These are phyloP conservation scores for Lepidochitona cinerea DNA, from an alignment of 2,888 invertebrate species.

Conservation along the genomic window DNA sequence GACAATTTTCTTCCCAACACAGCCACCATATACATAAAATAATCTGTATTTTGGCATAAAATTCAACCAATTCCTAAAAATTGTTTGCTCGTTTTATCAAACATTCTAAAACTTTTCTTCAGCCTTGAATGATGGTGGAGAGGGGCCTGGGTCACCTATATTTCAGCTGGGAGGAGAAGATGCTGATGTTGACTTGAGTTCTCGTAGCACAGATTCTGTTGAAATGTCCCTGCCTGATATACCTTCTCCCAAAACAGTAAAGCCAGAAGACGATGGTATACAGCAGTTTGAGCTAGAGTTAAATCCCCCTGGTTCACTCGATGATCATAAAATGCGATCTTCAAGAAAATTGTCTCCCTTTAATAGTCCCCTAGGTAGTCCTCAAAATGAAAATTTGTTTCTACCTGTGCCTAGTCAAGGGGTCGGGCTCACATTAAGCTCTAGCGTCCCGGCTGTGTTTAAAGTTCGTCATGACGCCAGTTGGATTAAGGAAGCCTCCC, in stretches of 20 bases:
- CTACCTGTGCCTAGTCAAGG: neutral
- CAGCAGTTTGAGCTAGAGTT: neutral
- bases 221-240: slow-evolving; percentile 53
- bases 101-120: too few species aligned
- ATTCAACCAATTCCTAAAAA: too few species aligned
- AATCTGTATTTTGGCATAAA: too few species aligned
- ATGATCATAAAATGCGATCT: neutral
- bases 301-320: neutral
- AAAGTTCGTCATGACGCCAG: slow-evolving; percentile 30
- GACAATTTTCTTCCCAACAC: too few species aligned
- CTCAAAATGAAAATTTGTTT: neutral
- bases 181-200: slow-evolving; percentile 52
- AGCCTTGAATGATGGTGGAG: neutral
- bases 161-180: slow-evolving; percentile 19
- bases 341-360: neutral
- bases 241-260: slow-evolving; percentile 39
- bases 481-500: slow-evolving; percentile 39
- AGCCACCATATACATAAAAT: too few species aligned
- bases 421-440: neutral
- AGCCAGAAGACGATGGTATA: neutral
- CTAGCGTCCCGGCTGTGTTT: neutral
- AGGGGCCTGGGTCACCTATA: slow-evolving; percentile 12
- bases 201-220: slow-evolving; percentile 60
- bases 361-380: neutral
- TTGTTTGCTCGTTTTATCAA: too few species aligned